A percentile compares a stretch with the other conserved stretches of the same genome.
These are phyloP conservation scores for Todiramphus saurophagus DNA, from an alignment of 2,113 vertebrate species.

Conservation along the genomic window DNA sequence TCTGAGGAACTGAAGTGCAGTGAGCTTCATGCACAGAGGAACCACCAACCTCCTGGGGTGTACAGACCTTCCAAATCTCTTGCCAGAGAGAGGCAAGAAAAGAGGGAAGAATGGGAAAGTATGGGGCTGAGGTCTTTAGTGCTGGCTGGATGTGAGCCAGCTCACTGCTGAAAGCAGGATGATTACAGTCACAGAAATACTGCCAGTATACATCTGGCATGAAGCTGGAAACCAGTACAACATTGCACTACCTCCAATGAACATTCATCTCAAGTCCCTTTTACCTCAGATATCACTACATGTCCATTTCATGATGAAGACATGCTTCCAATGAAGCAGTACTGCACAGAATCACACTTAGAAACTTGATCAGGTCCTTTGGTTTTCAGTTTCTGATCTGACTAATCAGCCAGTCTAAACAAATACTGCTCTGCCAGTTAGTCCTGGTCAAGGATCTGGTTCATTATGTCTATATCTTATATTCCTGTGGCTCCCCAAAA, in stretches of 20 bases:
- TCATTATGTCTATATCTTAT: neutral
- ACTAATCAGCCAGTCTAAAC: neutral
- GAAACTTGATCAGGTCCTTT: neutral
- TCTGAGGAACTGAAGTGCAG: neutral
- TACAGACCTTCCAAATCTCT: neutral
- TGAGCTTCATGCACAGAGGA: neutral
- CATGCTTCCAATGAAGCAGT: neutral
- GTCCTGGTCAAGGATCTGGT: neutral
- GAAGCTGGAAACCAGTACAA: neutral
- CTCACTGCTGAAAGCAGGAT: neutral
- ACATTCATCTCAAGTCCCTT: neutral
- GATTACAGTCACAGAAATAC: neutral
- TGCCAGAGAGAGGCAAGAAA: neutral
- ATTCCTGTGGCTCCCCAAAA: neutral
- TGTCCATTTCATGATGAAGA: neutral
- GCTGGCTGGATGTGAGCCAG: neutral
- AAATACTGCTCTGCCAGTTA: neutral
- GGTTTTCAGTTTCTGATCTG: neutral
- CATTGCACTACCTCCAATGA: neutral
- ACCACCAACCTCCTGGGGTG: neutral
- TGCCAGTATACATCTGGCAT: neutral
- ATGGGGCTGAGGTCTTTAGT: neutral
- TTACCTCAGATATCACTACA: neutral
- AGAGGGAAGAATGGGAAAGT: neutral
- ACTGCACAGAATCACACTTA: neutral